Base-by-base conservation (phyloP, 2,797 vertebrate genomes). In the Scolopax bukidnonensis region DNA sequence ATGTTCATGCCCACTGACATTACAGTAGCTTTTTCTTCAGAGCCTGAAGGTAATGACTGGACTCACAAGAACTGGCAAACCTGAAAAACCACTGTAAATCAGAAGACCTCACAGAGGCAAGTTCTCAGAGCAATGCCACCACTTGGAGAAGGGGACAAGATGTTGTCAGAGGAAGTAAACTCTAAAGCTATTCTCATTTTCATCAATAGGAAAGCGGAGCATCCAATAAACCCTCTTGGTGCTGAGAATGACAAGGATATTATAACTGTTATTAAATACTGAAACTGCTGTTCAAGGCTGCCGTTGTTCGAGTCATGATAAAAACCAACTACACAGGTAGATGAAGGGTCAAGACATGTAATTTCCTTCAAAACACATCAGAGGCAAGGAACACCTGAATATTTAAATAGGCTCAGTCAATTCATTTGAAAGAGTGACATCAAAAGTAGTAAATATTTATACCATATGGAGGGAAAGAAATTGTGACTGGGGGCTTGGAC, bases 371-470 rank as follows among this genome's bases (percentile, higher is more conserved):
- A 89, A 91, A 64, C 60, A 43, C 50, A 75, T 78, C 53, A 85
- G 60, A 86, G 12, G 25, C 36, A 91, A 85, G 53, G 24, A 91
- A 71, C 47, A 85, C 20, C 11, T 56, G 40, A 86, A 45, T 87
- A 63, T 75, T 89, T 74, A 80, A 64, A 77, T 41, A 89, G 45
- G 36, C 12, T 48, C 57, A 84, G 53, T 84, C 21, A 83, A 89
- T 82, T 92, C 0, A 43, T 79, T 65, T 89, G 63, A 92, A 93
- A 67, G 10, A 59, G 17, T 76, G 47, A 43, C 56, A 82, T 92
- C 21, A 87, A 67, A 95, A 93, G 59, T 67, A 92, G 59, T 48
- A 48, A 87, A 67, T 91, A 82, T 84, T 95, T 94, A 74, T 85
- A 77, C 60, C 84, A 93, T 80, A 87, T 89, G 74, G 78, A 63